Conservation (phyloP, 2,888 invertebrate genomes). For the Polia nebulosa region DNA sequence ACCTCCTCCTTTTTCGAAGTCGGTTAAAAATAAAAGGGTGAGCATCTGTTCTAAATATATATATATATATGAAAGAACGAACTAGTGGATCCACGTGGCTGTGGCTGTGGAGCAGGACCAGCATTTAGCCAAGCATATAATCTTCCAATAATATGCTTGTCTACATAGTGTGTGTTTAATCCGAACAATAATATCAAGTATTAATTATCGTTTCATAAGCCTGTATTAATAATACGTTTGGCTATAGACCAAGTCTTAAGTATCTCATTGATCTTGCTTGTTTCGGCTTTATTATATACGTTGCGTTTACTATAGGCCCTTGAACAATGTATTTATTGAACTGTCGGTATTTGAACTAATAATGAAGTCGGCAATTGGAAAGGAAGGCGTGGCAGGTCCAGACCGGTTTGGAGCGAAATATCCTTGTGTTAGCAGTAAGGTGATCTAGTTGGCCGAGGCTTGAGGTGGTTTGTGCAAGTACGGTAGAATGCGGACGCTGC, state of each 20-base stretch:
- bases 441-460: conserved; percentile 84
- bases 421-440: conserved; percentile 87
- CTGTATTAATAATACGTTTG: conserved; percentile 53
- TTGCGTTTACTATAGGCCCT: conserved; percentile 64
- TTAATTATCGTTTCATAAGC: conserved; percentile 57
- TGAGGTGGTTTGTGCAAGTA: conserved; percentile 75
- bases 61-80: too few species aligned
- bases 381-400: conserved; percentile 85
- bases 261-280: conserved; percentile 60
- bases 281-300: conserved; percentile 61
- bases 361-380: conserved; percentile 84
- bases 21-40: too few species aligned
- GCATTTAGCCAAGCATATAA: too few species aligned
- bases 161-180: too few species aligned
- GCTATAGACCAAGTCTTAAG: conserved; percentile 60
- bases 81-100: too few species aligned
- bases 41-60: too few species aligned
- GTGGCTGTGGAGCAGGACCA: too few species aligned
- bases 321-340: conserved; percentile 69
- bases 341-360: conserved; percentile 74
- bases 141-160: too few species aligned
- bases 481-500: conserved; percentile 88
- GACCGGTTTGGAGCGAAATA: conserved; percentile 84
- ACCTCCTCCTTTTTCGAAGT: too few species aligned
- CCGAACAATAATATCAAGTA: conserved; percentile 41